phyloP scores from a whole-genome alignment of 2,888 invertebrate species.

The Eupelmus urozonus region DNA sequence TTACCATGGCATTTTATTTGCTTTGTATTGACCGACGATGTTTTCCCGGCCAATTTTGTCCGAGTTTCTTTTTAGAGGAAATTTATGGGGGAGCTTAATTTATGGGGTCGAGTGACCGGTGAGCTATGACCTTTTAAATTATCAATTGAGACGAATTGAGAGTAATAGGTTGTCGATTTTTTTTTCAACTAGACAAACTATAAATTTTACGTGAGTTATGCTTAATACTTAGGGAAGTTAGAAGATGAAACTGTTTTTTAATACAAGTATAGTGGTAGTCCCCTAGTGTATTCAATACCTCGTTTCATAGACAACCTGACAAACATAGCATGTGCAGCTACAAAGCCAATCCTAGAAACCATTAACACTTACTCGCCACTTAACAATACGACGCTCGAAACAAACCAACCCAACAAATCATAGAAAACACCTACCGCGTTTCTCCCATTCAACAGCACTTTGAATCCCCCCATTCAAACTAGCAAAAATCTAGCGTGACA shows the following conservation, averaged over 20 bases:
- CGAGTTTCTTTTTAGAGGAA: not conserved
- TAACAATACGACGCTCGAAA: not conserved
- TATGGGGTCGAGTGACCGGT: slow-evolving; percentile 22
- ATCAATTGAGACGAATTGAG: slow-evolving; percentile 12
- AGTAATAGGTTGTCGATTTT: not conserved
- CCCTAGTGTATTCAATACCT: too few species aligned
- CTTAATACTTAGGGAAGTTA: too few species aligned
- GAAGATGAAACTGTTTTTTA: too few species aligned
- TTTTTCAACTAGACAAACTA: not conserved
- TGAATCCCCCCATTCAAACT: not conserved
- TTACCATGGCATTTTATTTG: slow-evolving; percentile 70
- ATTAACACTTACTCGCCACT: too few species aligned
- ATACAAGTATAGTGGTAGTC: too few species aligned
- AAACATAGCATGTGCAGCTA: too few species aligned
- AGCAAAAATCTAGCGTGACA: slow-evolving; percentile 28
- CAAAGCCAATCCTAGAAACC: too few species aligned
- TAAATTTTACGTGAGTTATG: not conserved
- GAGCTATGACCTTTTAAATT: slow-evolving; percentile 26
- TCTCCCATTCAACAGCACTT: slow-evolving; percentile 20
- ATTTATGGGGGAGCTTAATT: slow-evolving; percentile 39
- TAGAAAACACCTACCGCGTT: not conserved
- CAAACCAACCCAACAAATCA: too few species aligned
- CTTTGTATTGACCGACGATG: slow-evolving; percentile 50
- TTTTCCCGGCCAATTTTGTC: slow-evolving; percentile 35
- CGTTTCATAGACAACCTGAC: too few species aligned